phyloP scores from a whole-genome alignment of 2,888 invertebrate species.

The Cosmopolites sordidus region DNA sequence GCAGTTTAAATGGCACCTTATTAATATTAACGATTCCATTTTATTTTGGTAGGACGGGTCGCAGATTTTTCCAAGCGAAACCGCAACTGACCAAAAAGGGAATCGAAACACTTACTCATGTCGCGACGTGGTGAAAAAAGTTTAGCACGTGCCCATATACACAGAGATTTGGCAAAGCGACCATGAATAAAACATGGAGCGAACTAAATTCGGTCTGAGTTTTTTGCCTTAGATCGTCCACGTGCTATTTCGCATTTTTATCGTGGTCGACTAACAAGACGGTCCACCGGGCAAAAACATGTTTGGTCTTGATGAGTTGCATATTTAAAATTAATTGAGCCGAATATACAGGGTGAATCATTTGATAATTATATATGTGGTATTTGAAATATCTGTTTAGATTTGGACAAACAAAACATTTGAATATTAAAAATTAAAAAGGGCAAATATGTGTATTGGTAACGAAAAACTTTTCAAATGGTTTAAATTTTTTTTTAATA shows the following conservation, averaged over 20 bases:
- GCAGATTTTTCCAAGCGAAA: slow-evolving; percentile 18
- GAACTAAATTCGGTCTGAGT: slow-evolving; percentile 18
- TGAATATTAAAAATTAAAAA: no score
- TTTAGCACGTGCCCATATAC: slow-evolving; percentile 37
- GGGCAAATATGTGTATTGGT: no score
- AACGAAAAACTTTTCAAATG: no score
- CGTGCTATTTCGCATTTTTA: slow-evolving; percentile 19
- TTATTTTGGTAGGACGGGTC: no score
- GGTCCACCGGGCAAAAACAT: background rate
- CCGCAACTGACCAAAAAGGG: slow-evolving; percentile 20
- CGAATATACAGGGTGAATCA: no score
- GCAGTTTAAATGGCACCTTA: no score
- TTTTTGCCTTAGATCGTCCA: slow-evolving; percentile 20
- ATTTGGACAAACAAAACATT: no score
- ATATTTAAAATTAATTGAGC: background rate
- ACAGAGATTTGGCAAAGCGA: slow-evolving; percentile 34
- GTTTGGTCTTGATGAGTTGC: background rate
- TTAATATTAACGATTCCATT: no score
- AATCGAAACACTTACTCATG: slow-evolving; percentile 25
- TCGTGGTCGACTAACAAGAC: background rate
- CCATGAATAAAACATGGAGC: slow-evolving; percentile 36
- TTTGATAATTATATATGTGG: no score
- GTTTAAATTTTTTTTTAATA: no score
- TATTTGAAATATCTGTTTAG: no score
- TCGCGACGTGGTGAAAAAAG: slow-evolving; percentile 19